phyloP scores from a whole-genome alignment of 2,113 vertebrate genomes.

The Laterallus jamaicensis region DNA sequence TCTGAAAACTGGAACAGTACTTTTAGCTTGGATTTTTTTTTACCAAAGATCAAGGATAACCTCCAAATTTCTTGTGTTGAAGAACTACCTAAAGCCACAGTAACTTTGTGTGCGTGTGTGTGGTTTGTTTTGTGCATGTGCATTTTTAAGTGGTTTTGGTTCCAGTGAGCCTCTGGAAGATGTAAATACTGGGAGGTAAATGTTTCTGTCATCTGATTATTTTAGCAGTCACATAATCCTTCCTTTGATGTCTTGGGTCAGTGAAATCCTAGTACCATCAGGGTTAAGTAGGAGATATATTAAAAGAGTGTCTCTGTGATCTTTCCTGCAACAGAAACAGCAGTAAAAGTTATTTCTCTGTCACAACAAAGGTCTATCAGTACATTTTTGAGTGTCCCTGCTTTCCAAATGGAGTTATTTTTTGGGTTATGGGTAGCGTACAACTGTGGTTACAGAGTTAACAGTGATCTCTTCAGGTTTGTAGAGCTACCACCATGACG shows the following conservation, averaged over 20 bases:
- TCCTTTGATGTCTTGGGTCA: slow-evolving; percentile 74
- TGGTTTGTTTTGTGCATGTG: not conserved
- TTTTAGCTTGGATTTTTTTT: not conserved
- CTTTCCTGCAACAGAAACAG: slow-evolving; percentile 77
- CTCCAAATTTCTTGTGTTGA: not conserved
- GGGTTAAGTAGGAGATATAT: slow-evolving; percentile 48
- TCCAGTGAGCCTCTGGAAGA: slow-evolving; percentile 13
- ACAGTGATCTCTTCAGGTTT: not conserved
- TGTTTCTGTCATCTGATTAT: slow-evolving; percentile 40
- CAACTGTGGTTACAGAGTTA: not conserved
- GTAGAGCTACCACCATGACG: not conserved
- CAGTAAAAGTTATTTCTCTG: slow-evolving; percentile 58
- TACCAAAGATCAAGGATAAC: not conserved
- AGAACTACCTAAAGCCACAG: not conserved
- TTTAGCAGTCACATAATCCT: slow-evolving; percentile 60
- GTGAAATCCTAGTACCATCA: slow-evolving; percentile 53
- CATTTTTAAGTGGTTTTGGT: not conserved
- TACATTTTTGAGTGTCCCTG: not conserved
- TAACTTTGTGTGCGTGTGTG: not conserved
- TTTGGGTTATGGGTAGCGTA: not conserved
- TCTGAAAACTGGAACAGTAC: not conserved
- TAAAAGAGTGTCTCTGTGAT: slow-evolving; percentile 69
- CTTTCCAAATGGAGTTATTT: not conserved
- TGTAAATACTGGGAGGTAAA: slow-evolving; percentile 7
- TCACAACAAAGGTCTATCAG: not conserved